Evolutionary conservation across 2,797 vertebrate species (phyloP).

Genomic region (Centropyge bicolor): DNA sequence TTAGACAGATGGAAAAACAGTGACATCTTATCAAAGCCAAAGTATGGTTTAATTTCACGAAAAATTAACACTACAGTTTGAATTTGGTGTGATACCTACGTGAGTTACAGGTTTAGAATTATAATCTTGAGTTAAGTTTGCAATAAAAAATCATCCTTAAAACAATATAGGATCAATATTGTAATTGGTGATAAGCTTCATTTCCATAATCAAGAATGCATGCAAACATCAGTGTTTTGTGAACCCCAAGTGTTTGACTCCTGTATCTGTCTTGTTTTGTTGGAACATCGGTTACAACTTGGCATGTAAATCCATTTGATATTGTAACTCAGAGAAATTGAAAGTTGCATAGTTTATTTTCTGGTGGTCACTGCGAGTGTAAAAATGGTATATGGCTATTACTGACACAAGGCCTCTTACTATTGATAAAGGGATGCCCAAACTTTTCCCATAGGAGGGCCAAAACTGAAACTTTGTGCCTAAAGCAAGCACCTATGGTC

Average conservation of each 20-base stretch:
- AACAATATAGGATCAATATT: neutral
- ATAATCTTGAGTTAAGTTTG: neutral
- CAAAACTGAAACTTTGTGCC: no score
- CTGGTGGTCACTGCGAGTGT: neutral
- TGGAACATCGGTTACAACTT: neutral
- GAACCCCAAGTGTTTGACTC: neutral
- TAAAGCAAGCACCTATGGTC: no score
- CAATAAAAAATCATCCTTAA: neutral
- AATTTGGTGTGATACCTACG: neutral
- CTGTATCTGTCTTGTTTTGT: neutral
- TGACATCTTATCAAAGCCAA: slow-evolving; percentile 8
- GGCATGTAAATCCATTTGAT: neutral
- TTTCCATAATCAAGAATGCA: neutral
- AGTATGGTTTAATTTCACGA: neutral
- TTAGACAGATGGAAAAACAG: slow-evolving; percentile 26
- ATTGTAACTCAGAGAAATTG: neutral
- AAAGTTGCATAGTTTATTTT: neutral
- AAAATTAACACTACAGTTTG: neutral
- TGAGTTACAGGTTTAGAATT: neutral
- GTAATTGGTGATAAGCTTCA: no score
- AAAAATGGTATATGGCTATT: neutral
- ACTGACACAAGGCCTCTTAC: no score
- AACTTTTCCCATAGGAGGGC: no score
- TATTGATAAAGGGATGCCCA: no score
- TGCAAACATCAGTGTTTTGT: neutral